Evolutionary conservation across 2,113 vertebrate species (phyloP).

Genomic region (Castor canadensis): DNA sequence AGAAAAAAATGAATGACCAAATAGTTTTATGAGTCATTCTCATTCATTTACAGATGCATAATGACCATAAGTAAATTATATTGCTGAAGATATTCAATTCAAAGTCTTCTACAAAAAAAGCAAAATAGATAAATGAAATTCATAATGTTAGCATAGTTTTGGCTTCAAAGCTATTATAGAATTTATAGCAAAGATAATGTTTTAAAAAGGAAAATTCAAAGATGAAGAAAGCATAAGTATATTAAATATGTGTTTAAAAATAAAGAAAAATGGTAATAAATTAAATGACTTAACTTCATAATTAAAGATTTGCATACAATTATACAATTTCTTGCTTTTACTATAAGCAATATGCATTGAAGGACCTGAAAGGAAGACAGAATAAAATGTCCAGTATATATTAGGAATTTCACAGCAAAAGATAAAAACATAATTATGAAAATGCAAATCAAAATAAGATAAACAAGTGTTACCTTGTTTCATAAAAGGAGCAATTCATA

Average conservation of each 20-base stretch:
- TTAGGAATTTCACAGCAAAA: not conserved
- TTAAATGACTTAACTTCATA: not conserved
- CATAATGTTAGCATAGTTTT: not conserved
- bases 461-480: not conserved
- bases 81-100: not conserved
- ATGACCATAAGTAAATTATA: not conserved
- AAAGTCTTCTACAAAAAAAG: too few relatives aligned
- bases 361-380: not conserved
- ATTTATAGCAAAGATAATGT: not conserved
- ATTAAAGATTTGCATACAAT: not conserved
- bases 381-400: not conserved
- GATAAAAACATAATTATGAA: not conserved
- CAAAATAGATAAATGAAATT: not conserved
- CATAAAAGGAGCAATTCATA: not conserved
- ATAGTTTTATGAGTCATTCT: not conserved
- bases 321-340: not conserved
- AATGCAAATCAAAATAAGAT: not conserved
- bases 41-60: not conserved
- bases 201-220: not conserved
- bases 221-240: not conserved
- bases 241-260: not conserved
- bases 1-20: not conserved
- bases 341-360: not conserved
- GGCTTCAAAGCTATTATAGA: not conserved
- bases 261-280: not conserved